Base-by-base conservation (phyloP, 2,888 invertebrate species). In the Lucinisca nassula region DNA sequence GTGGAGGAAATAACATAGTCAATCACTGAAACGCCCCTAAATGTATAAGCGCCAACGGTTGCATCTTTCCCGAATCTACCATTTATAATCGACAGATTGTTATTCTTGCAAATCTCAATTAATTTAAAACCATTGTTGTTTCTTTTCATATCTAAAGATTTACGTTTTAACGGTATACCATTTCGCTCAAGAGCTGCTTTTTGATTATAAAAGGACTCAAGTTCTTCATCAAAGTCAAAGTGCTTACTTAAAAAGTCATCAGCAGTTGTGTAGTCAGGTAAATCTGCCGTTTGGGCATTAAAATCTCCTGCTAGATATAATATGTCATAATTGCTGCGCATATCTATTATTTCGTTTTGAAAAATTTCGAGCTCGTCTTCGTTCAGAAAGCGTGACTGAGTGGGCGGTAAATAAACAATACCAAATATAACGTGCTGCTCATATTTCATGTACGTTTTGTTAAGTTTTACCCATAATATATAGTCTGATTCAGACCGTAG, bases 401-500 rank as follows among this genome's bases (percentile, higher is more conserved):
- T n/a, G n/a, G n/a, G n/a, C n/a, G n/a, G n/a, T n/a, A n/a, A n/a
- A n/a, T n/a, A n/a, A n/a, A n/a, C n/a, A n/a, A n/a, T n/a, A n/a
- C n/a, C n/a, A n/a, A n/a, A n/a, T n/a, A n/a, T n/a, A n/a, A n/a
- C n/a, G n/a, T n/a, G n/a, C n/a, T n/a, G n/a, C n/a, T n/a, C n/a
- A n/a, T n/a, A n/a, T n/a, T n/a, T n/a, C n/a, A n/a, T n/a, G n/a
- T n/a, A n/a, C n/a, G 30, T 27, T 49, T 14, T 17, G 51, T 14
- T n/a, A 37, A 78, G 4, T 38, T 78, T 78, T 8, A 78, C 4
- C 78, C 78, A 78, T 37, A 76, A 30, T 30, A 76, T 40, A 38
- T 79, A 79, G 45, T 79, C 79, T 58, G 58, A 37, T 37, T 79
- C 67, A 8, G 79, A 38, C 10, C 67, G 30, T n/a, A 79, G 61